Conservation (phyloP, 2,888 invertebrate genomes). For the Galerucella nymphaeae region DNA sequence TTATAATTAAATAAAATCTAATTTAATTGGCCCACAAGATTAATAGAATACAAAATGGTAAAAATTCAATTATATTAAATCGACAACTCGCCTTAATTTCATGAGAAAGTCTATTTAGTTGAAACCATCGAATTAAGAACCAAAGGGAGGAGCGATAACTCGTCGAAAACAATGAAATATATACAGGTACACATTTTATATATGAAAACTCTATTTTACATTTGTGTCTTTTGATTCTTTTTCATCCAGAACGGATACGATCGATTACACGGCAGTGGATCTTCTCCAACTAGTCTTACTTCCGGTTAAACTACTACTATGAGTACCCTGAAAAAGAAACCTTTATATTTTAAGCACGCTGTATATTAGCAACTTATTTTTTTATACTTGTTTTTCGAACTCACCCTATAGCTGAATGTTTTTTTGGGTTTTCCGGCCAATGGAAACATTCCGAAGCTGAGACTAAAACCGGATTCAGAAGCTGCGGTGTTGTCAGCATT, state of each 20-base stretch:
- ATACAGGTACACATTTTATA: neutral
- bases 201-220: neutral
- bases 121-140: too few relatives aligned
- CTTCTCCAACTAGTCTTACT: slow-evolving; percentile 59
- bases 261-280: slow-evolving; percentile 56
- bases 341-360: too few relatives aligned
- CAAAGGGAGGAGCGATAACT: too few relatives aligned
- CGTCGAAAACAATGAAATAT: neutral
- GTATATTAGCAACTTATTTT: too few relatives aligned
- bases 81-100: too few relatives aligned
- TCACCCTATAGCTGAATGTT: slow-evolving; percentile 61
- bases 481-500: slow-evolving; percentile 55
- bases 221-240: neutral
- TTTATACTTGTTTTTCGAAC: slow-evolving; percentile 13
- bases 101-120: too few relatives aligned
- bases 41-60: too few relatives aligned
- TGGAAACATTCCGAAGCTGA: slow-evolving; percentile 65
- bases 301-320: slow-evolving; percentile 59
- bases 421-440: slow-evolving; percentile 60
- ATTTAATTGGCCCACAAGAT: too few relatives aligned
- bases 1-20: too few relatives aligned
- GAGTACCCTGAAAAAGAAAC: slow-evolving; percentile 57
- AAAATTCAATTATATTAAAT: too few relatives aligned
- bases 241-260: too few relatives aligned
- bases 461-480: slow-evolving; percentile 66